A percentile compares a stretch with the other conserved stretches of the same genome.
Conservation (phyloP, 2,888 invertebrate species). For the Watsonalla binaria region DNA sequence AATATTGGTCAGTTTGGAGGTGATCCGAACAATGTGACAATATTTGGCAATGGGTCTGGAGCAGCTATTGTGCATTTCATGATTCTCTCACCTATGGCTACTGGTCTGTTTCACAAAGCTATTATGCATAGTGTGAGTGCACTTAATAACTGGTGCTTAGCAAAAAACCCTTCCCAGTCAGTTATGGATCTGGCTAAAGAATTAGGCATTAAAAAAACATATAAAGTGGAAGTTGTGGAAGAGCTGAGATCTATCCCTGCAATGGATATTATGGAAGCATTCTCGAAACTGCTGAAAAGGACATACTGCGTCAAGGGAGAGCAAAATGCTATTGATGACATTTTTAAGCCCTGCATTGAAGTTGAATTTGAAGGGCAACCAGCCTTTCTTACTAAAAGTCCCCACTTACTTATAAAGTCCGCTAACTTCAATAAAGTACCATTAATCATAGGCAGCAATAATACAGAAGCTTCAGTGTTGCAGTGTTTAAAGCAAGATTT, state of each 20-base stretch:
- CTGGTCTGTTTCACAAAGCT: constrained; percentile 67
- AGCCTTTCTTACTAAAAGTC: constrained; percentile 60
- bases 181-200: constrained; percentile 47
- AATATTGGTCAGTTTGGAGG: constrained; percentile 67
- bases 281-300: constrained; percentile 19
- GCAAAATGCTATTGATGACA: constrained; percentile 39
- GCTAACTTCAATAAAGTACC: constrained; percentile 67
- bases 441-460: constrained; percentile 63
- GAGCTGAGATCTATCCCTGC: constrained; percentile 42
- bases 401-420: constrained; percentile 53
- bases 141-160: constrained; percentile 58
- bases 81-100: constrained; percentile 69
- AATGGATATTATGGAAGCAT: constrained; percentile 42
- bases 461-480: constrained; percentile 51
- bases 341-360: constrained; percentile 67
- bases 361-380: constrained; percentile 64
- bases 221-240: constrained; percentile 52
- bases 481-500: constrained; percentile 41
- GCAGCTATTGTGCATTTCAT: constrained; percentile 67
- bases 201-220: constrained; percentile 42
- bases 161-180: constrained; percentile 50
- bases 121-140: constrained; percentile 68
- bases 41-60: constrained; percentile 70
- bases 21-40: constrained; percentile 64
- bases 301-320: constrained; percentile 13